Conservation (phyloP, 2,797 vertebrate species). For the Merluccius polli region DNA sequence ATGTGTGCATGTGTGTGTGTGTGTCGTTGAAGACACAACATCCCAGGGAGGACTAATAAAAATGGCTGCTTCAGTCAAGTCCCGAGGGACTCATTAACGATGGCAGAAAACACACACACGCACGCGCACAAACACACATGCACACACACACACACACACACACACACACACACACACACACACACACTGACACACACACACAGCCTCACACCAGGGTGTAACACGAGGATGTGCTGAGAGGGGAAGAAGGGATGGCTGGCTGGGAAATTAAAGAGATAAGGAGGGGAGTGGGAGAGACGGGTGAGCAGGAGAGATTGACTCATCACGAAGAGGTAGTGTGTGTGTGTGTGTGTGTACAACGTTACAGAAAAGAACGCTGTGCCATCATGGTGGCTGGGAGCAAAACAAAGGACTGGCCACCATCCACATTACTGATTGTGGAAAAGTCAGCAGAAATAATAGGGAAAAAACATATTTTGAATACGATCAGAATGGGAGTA, state of each 20-base stretch:
- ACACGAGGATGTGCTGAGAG: slow-evolving; percentile 13
- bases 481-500: no score
- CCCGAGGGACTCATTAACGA: slow-evolving; percentile 35
- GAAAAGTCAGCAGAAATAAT: background rate
- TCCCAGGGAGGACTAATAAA: slow-evolving; percentile 14
- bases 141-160: background rate
- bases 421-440: background rate
- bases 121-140: no score
- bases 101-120: slow-evolving; percentile 4
- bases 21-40: slow-evolving; percentile 24
- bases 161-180: no score
- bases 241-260: slow-evolving; percentile 1
- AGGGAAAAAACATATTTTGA: background rate
- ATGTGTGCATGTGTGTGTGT: background rate
- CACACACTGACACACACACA: background rate
- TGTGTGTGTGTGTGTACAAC: background rate
- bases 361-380: background rate
- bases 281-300: background rate
- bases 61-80: slow-evolving; percentile 16
- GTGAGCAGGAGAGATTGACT: slow-evolving; percentile 4
- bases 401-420: background rate
- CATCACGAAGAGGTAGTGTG: background rate
- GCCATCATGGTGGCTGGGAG: background rate
- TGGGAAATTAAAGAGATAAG: slow-evolving; percentile 13
- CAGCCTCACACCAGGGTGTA: background rate